Conservation (phyloP, 2,888 invertebrate genomes). For the Macrosoma leucophasiata region DNA sequence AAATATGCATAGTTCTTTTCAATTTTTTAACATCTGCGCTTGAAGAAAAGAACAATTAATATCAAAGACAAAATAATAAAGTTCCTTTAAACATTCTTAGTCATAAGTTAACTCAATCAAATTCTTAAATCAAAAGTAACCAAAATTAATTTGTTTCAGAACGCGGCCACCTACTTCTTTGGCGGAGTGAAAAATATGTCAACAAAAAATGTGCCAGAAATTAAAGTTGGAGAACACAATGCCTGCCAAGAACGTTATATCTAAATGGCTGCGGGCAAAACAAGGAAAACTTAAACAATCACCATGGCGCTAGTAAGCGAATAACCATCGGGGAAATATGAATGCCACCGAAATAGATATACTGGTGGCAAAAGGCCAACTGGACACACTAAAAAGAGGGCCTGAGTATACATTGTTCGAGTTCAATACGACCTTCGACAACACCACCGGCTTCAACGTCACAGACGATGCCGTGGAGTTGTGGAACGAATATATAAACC, state of each 20-base stretch:
- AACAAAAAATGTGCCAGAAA: constrained; percentile 58
- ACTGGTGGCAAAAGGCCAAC: constrained; percentile 65
- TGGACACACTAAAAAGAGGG: constrained; percentile 49
- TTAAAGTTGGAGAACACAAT: constrained; percentile 56
- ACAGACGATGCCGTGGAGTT: constrained; percentile 44
- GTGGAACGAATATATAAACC: constrained; percentile 65
- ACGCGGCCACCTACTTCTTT: constrained; percentile 34
- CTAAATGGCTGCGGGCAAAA: constrained; percentile 67
- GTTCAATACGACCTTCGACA: constrained; percentile 53
- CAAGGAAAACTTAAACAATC: constrained; percentile 67
- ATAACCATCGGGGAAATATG: constrained; percentile 64
- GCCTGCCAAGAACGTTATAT: constrained; percentile 70
- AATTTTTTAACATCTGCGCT: too few relatives aligned
- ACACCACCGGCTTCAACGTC: constrained; percentile 42
- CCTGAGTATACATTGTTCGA: constrained; percentile 51
- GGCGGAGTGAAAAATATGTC: constrained; percentile 47
- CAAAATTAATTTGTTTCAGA: constrained; percentile 49
- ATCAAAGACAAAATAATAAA: too few relatives aligned
- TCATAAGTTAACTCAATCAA: neutral
- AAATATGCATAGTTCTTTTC: too few relatives aligned
- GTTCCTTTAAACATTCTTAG: too few relatives aligned
- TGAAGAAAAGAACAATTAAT: too few relatives aligned
- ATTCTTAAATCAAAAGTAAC: neutral
- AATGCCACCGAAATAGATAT: constrained; percentile 55
- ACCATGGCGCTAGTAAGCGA: constrained; percentile 62